A percentile compares a stretch with the other conserved stretches of the same genome.
Evolutionary conservation across 1,140 invertebrate genomes (phyloP).

Genomic region (Halesus radiatus): DNA sequence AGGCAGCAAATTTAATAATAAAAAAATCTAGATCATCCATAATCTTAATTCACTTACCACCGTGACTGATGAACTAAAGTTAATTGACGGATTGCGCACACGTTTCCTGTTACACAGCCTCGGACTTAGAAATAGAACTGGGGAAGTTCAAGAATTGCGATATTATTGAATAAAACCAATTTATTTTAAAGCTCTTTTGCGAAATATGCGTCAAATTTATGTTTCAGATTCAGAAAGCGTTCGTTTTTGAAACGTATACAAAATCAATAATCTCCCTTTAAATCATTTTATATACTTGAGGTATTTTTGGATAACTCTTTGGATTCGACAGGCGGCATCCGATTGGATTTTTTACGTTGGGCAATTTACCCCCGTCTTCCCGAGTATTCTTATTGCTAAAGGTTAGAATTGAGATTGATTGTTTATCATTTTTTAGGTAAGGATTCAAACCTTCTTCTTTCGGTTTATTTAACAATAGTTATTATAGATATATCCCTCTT

Average conservation of each 20-base stretch:
- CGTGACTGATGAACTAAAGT: no score
- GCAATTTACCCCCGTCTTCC: conserved; percentile 9
- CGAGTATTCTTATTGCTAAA: not conserved
- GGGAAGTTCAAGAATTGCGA: no score
- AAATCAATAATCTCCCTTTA: not conserved
- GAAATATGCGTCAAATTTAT: not conserved
- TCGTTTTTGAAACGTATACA: not conserved
- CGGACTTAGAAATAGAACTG: no score
- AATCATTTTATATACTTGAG: not conserved
- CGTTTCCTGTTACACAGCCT: no score
- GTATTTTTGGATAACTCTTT: not conserved
- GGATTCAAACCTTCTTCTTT: not conserved
- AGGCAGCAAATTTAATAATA: no score
- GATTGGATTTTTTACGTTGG: not conserved
- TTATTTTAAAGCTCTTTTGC: not conserved
- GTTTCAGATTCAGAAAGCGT: not conserved
- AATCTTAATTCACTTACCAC: no score
- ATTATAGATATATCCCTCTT: no score
- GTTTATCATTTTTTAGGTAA: not conserved
- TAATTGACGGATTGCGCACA: no score
- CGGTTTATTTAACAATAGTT: not conserved
- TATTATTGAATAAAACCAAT: not conserved
- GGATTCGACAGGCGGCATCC: conserved; percentile 1
- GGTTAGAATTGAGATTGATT: conserved; percentile 27
- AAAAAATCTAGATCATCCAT: no score